A percentile compares a stretch with the other conserved stretches of the same genome.
Evolutionary conservation across 2,888 invertebrate genomes (phyloP).

Genomic region (Cephalotes varians): DNA sequence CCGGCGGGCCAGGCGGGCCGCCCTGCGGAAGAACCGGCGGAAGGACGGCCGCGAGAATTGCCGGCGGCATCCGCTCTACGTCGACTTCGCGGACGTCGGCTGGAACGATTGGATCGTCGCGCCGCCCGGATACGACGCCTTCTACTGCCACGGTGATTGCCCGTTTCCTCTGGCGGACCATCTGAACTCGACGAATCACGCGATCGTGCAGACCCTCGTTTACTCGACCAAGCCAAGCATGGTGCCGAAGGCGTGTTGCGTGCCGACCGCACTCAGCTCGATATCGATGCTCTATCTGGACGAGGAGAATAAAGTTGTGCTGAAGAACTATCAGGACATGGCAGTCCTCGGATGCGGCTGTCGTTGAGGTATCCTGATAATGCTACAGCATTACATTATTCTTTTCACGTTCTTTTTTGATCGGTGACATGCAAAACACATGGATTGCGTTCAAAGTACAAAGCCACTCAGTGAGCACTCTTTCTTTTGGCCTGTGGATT

Average conservation of each 20-base stretch:
- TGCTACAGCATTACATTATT: neutral
- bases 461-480: too few relatives aligned
- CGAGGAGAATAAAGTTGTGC: conserved; percentile 96
- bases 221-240: conserved; percentile 95
- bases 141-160: conserved; percentile 98
- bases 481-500: too few relatives aligned
- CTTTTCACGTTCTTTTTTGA: neutral
- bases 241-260: conserved; percentile 98
- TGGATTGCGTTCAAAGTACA: too few relatives aligned
- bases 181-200: conserved; percentile 99
- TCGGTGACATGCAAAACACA: neutral
- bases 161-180: conserved; percentile 97
- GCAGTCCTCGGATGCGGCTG: conserved; percentile 99
- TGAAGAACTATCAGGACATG: conserved; percentile 99
- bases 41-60: conserved; percentile 93
- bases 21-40: conserved; percentile 88
- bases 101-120: conserved; percentile 99
- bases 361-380: conserved; percentile 88
- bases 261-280: conserved; percentile 96
- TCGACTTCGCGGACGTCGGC: conserved; percentile 98
- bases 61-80: conserved; percentile 95
- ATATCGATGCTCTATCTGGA: conserved; percentile 99
- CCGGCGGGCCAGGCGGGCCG: conserved; percentile 87
- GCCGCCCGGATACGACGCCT: conserved; percentile 98
- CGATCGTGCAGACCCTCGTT: conserved; percentile 98